Percentiles rank a stretch among this genome's conserved stretches.
phyloP scores from a whole-genome alignment of 2,113 vertebrate genomes.

The Chamaea fasciata region DNA sequence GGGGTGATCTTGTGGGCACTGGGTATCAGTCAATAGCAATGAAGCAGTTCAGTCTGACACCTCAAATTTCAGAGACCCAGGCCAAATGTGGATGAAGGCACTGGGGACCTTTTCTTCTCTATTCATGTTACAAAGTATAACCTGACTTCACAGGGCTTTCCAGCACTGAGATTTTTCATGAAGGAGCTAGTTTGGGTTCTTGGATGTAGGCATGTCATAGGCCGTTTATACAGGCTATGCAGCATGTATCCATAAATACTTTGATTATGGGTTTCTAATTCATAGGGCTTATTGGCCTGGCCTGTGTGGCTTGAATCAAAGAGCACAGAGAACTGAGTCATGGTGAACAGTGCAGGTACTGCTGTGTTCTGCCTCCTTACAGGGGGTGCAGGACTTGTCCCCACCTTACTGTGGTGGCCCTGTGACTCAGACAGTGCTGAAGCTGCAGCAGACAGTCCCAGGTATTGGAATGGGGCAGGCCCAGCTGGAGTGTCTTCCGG shows the following conservation, averaged over 20 bases:
- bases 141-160: background rate
- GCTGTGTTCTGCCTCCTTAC: background rate
- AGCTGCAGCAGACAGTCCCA: background rate
- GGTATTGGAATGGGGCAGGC: background rate
- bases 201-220: background rate
- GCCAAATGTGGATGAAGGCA: background rate
- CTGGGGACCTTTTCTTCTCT: background rate
- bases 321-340: background rate
- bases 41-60: background rate
- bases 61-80: background rate
- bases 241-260: background rate
- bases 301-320: background rate
- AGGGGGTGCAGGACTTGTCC: background rate
- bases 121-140: background rate
- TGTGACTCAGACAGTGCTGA: background rate
- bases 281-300: background rate
- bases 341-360: rapidly evolving
- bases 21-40: background rate
- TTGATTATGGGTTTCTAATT: background rate
- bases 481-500: background rate
- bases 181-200: background rate
- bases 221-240: background rate
- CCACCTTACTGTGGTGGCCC: background rate
- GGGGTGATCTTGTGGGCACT: background rate
- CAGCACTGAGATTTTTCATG: background rate